Evolutionary conservation across 1,140 invertebrate species (phyloP), one percentile per base, ranked within the genome.

Genomic region (Pseudomyrmex gracilis): DNA sequence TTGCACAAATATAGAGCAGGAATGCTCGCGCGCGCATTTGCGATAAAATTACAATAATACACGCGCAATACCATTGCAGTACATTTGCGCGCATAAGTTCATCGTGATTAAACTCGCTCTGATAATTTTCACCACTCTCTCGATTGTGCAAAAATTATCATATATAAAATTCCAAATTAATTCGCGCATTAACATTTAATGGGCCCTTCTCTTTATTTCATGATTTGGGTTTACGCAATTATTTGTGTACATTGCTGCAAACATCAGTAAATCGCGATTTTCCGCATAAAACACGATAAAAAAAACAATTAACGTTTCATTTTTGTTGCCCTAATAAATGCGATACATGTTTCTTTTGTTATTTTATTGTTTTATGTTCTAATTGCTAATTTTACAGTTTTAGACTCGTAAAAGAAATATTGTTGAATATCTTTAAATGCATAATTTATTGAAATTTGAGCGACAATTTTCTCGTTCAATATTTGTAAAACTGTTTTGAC

Each of bases 1-100:
- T 55, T 43, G 24, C 57, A 60, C 57, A 58, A 80, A 71, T 58
- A 60, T 71, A 17, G 13, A 55, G 12, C 63, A 34, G 49, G 49
- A 85, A 63, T 64, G 60, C 58, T 58, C 51, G 58, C 17, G 45
- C 57, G n/a, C 24, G 74, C 64, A 80, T 82, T 85, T 60, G 71
- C 34, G 70, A 63, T 20, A 63, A 87, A 87, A 88, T 88, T 88
- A 87, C 83, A 85, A 87, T 85, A 58, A 83, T 63, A 74, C 51
- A 68, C 60, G 20, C 45, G 34, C 66, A 84, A 73, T 73, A 78
- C 68, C 51, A 51, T 55, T 57, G n/a, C 45, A 24, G 49, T 68
- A 57, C 67, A 78, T 49, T 58, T 68, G 63, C 66, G 57, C 57
- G 82, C 57, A 74, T 51, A 68, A 77, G 73, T 64, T 57, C 67